phyloP scores from a whole-genome alignment of 2,888 invertebrate species.

The Limnephilus marmoratus region DNA sequence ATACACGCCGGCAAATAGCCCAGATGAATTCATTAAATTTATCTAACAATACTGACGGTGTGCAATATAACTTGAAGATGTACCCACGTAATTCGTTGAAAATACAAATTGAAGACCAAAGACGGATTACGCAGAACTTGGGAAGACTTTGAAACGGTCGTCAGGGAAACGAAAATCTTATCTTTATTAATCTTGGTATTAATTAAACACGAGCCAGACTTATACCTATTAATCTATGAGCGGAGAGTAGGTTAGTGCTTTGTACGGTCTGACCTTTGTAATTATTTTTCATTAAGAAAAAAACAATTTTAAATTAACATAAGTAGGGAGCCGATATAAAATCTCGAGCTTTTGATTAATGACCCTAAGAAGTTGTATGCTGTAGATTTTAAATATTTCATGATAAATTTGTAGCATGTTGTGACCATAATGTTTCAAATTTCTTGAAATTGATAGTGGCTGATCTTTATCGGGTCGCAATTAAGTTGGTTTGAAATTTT shows the following conservation, averaged over 20 bases:
- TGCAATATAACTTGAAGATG: background rate
- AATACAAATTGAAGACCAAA: conserved; percentile 2
- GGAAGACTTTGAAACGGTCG: background rate
- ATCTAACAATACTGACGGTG: background rate
- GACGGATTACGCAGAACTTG: background rate
- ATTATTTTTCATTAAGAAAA: background rate
- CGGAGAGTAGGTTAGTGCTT: background rate
- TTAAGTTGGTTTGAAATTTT: background rate
- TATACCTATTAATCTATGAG: background rate
- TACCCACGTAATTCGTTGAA: background rate
- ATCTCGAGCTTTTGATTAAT: background rate
- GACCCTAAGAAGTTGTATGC: background rate
- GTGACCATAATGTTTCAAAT: background rate
- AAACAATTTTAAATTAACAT: background rate
- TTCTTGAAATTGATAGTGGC: background rate
- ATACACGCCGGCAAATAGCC: background rate
- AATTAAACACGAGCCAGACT: conserved; percentile 7
- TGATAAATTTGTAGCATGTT: background rate
- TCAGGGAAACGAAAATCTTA: conserved; percentile 12
- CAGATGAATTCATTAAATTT: background rate
- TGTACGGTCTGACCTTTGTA: background rate
- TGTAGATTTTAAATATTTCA: background rate
- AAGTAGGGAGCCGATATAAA: background rate
- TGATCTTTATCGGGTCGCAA: background rate
- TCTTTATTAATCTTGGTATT: conserved; percentile 14